Evolutionary conservation across 2,113 vertebrate species (phyloP), one percentile per base, ranked within the genome.

Genomic region (Marmota monax): DNA sequence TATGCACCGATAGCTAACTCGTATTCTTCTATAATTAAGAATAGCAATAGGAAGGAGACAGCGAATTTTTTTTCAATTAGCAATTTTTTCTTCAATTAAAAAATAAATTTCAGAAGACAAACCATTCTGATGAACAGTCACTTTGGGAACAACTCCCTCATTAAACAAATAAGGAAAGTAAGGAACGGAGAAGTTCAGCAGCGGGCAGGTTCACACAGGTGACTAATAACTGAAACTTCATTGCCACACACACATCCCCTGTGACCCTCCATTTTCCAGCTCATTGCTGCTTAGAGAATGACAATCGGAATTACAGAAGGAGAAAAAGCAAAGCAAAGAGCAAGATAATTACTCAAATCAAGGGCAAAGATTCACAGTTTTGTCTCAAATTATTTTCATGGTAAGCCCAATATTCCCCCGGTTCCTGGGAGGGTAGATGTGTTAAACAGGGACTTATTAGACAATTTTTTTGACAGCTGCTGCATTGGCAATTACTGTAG

Each of bases 371-470:
- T 90, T 79, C 69, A 76, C 48, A 72, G 34, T 84, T 84, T 88
- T 69, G 32, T 94, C 90, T 95, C 73, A 77, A 90, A 87, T 90
- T 79, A 79, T 72, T 72, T 78, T 84, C 39, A 25, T 20, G 78
- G 32, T n/a, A 61, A 86, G 37, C 39, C 72, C 73, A 51, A 45
- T 53, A 72, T 79, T 22, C 27, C 25, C 58, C 67, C 11, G 58
- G 72, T 34, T 93, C 82, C 90, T 79, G 48, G 42, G 73, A 94
- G 77, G 61, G 84, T 70, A 22, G 58, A 73, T 32, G 42, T 88
- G 84, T 84, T 95, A 96, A 93, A 82, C 27, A 77, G 93, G 74
- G 80, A 90, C 91, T 97, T 97, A 95, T 73, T 94, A 96, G 84
- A 72, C 90, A 91, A 79, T 94, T 95, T 91, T 78, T 95, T 93